Evolutionary conservation across 2,888 invertebrate species (phyloP).

Genomic region (Julus scanicus): DNA sequence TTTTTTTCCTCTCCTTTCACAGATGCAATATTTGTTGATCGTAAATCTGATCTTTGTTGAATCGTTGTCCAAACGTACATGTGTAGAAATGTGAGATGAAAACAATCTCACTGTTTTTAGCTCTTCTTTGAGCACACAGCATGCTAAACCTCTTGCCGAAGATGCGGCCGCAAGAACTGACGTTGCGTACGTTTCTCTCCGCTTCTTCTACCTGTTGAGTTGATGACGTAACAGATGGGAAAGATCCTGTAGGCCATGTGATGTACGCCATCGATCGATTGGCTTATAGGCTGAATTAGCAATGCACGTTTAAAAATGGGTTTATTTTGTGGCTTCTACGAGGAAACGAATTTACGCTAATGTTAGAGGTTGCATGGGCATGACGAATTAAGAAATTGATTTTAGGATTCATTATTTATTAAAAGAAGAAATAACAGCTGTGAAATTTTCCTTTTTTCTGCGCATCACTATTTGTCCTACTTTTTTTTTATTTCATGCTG

Average conservation of each 20-base stretch:
- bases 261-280: slow-evolving; percentile 31
- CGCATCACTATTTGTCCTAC: not conserved
- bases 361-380: not conserved
- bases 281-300: slow-evolving; percentile 1
- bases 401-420: not conserved
- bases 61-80: not conserved
- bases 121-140: not conserved
- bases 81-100: not conserved
- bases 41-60: slow-evolving; percentile 14
- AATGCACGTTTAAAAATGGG: not conserved
- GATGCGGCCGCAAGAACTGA: slow-evolving; percentile 32
- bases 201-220: slow-evolving; percentile 42
- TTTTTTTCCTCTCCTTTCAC: not conserved
- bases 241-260: slow-evolving; percentile 37
- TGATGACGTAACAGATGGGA: slow-evolving; percentile 25
- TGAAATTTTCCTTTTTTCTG: not conserved
- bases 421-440: not conserved
- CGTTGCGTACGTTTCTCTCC: not conserved
- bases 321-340: not conserved
- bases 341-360: not conserved
- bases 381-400: not conserved
- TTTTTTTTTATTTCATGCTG: not conserved
- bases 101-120: not conserved
- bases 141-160: slow-evolving; percentile 15
- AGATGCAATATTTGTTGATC: not conserved